A percentile compares a stretch with the other conserved stretches of the same genome.
These are phyloP conservation scores for Salminus brasiliensis DNA, from an alignment of 2,113 vertebrate genomes.

Conservation along the genomic window DNA sequence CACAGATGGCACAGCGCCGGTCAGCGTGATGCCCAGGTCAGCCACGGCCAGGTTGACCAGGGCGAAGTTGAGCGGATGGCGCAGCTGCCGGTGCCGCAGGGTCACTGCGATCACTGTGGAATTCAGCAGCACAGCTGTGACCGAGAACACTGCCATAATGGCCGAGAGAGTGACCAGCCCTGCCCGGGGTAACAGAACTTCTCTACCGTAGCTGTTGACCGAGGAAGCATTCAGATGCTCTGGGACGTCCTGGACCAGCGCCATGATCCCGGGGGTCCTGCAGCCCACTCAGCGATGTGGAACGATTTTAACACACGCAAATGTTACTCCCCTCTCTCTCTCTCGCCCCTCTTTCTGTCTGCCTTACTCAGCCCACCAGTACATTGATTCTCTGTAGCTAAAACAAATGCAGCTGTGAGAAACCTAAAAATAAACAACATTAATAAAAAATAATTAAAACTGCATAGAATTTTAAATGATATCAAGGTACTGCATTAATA, in stretches of 20 bases:
- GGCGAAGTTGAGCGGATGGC: constrained; percentile 75
- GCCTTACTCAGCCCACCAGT: too few species aligned
- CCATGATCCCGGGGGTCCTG: background rate
- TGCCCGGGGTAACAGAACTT: constrained; percentile 64
- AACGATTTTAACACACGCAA: background rate
- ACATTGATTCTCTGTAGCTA: too few species aligned
- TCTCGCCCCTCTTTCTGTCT: too few species aligned
- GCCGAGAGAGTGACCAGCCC: constrained; percentile 70
- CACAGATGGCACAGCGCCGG: constrained; percentile 71
- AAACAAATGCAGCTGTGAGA: too few species aligned
- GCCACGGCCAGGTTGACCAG: constrained; percentile 76
- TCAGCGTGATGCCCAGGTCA: constrained; percentile 73
- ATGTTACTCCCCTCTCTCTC: background rate
- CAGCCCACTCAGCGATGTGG: background rate
- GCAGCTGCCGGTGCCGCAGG: constrained; percentile 74
- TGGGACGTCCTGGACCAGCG: background rate
- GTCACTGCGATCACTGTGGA: constrained; percentile 73
- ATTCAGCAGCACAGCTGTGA: constrained; percentile 71
- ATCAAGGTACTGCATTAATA: too few species aligned
- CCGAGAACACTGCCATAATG: constrained; percentile 71
- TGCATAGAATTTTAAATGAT: too few species aligned
- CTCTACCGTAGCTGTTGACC: constrained; percentile 27
- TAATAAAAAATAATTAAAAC: too few species aligned
- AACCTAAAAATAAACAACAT: too few species aligned
- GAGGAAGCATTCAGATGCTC: constrained; percentile 50